Percentiles rank a stretch among this genome's conserved stretches.
phyloP scores from a whole-genome alignment of 2,888 invertebrate species.

The Azorinus chamasolen region DNA sequence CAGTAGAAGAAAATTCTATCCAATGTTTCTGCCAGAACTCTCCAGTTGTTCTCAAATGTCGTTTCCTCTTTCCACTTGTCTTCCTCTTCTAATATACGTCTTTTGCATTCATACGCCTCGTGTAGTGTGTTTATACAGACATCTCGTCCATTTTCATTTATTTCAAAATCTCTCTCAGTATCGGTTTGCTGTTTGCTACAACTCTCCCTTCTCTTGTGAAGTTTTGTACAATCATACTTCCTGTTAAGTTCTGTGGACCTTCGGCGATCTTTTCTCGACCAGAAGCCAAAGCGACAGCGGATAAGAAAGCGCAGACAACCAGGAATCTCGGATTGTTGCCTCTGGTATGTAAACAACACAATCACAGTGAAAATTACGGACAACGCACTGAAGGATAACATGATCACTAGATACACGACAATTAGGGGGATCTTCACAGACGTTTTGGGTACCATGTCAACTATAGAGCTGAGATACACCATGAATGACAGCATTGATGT shows the following conservation, averaged over 20 bases:
- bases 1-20: constrained; percentile 45
- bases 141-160: constrained; percentile 3
- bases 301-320: constrained; percentile 33
- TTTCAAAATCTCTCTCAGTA: constrained; percentile 4
- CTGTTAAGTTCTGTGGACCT: too few relatives aligned
- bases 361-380: constrained; percentile 48
- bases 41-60: constrained; percentile 14
- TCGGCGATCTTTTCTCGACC: too few relatives aligned
- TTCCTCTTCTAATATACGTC: background rate
- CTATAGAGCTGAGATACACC: constrained; percentile 50
- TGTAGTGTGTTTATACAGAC: background rate
- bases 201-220: too few relatives aligned
- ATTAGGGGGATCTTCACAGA: constrained; percentile 45
- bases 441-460: constrained; percentile 49
- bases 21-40: constrained; percentile 33
- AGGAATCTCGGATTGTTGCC: constrained; percentile 30
- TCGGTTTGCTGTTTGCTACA: background rate
- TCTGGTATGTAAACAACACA: constrained; percentile 48
- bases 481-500: constrained; percentile 51
- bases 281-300: constrained; percentile 12
- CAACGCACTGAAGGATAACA: constrained; percentile 48
- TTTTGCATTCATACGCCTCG: background rate
- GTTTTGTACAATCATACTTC: too few relatives aligned
- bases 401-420: constrained; percentile 48
- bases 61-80: background rate